Evolutionary conservation across 1,140 invertebrate species (phyloP).

Genomic region (Neodiprion lecontei): DNA sequence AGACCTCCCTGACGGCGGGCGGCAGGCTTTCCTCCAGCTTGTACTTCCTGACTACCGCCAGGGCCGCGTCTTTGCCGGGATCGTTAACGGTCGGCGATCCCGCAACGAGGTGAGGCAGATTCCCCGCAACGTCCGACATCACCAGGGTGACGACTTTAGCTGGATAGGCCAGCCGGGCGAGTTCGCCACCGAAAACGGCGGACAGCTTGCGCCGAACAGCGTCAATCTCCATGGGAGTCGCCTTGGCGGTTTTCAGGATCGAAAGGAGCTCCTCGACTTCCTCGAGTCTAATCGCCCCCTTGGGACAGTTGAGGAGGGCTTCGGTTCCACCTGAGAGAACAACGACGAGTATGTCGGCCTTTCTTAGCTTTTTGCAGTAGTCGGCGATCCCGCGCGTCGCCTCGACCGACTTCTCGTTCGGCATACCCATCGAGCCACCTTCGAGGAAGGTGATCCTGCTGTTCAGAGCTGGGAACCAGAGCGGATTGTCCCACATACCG

Average conservation of each 20-base stretch:
- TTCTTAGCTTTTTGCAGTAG: slow-evolving; percentile 41
- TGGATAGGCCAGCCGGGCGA: slow-evolving; percentile 63
- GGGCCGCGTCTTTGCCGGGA: slow-evolving; percentile 41
- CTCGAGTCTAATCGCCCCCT: slow-evolving; percentile 67
- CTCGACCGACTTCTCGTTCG: slow-evolving; percentile 32
- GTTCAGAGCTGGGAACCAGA: slow-evolving; percentile 37
- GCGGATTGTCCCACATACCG: slow-evolving; percentile 35
- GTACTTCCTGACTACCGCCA: slow-evolving; percentile 58
- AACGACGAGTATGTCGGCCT: slow-evolving; percentile 41
- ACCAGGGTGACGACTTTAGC: slow-evolving; percentile 68
- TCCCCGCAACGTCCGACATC: slow-evolving; percentile 72
- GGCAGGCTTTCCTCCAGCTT: slow-evolving; percentile 28
- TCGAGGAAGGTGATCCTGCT: slow-evolving; percentile 41
- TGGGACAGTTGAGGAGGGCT: slow-evolving; percentile 61
- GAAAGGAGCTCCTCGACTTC: slow-evolving; percentile 65
- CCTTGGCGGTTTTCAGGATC: slow-evolving; percentile 61
- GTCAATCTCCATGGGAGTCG: slow-evolving; percentile 70
- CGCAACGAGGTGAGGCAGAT: slow-evolving; percentile 68
- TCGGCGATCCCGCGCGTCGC: slow-evolving; percentile 33
- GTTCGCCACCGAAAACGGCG: slow-evolving; percentile 66
- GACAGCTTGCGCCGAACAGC: slow-evolving; percentile 69
- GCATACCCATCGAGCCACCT: slow-evolving; percentile 26
- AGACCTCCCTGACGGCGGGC: slow-evolving; percentile 27
- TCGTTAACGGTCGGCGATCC: slow-evolving; percentile 71
- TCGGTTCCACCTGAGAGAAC: slow-evolving; percentile 36